Evolutionary conservation across 2,113 vertebrate genomes (phyloP).

Genomic region (Cebus imitator): DNA sequence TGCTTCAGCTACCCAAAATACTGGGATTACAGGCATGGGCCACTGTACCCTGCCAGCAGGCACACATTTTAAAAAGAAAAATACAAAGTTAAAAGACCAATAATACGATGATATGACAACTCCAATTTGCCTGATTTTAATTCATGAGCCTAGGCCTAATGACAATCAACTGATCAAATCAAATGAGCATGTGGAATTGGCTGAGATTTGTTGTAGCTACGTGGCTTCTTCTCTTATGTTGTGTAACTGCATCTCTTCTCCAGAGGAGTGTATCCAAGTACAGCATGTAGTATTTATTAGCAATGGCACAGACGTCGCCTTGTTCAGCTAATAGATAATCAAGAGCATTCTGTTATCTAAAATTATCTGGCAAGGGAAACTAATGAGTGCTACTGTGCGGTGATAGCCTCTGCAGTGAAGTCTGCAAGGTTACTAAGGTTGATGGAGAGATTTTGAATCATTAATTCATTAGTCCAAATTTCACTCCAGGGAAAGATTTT

Average conservation of each 20-base stretch:
- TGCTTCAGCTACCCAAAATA: too few species aligned
- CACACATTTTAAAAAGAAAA: background rate
- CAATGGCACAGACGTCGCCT: background rate
- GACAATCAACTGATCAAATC: background rate
- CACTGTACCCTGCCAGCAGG: background rate
- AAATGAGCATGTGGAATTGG: background rate
- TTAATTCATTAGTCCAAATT: background rate
- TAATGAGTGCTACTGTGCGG: background rate
- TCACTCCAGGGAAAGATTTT: background rate
- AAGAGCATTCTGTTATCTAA: background rate
- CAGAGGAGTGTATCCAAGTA: background rate
- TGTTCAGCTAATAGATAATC: background rate
- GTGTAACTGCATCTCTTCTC: background rate
- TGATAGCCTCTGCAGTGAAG: background rate
- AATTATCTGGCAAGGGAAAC: background rate
- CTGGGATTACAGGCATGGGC: too few species aligned
- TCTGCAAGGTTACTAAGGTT: background rate
- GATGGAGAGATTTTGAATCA: background rate
- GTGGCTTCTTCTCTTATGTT: background rate
- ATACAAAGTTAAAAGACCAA: background rate
- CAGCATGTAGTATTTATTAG: background rate
- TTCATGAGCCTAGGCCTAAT: background rate
- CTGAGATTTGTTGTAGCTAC: background rate
- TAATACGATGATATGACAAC: background rate
- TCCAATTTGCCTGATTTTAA: background rate